These are phyloP conservation scores for Mus minutoides DNA, from an alignment of 2,797 vertebrate genomes.

Conservation along the genomic window DNA sequence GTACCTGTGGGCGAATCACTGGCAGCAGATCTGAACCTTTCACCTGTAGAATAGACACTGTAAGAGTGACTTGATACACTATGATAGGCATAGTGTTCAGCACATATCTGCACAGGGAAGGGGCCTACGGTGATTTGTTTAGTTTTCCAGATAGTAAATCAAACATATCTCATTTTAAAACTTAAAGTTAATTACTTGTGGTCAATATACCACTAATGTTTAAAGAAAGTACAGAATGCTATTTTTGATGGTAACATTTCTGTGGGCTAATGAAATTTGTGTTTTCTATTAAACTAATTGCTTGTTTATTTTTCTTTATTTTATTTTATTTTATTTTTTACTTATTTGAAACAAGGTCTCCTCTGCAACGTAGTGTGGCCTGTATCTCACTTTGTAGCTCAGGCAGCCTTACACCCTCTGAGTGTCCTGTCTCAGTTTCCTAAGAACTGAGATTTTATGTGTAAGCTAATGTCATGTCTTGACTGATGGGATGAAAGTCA, in stretches of 20 bases:
- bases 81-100: background rate
- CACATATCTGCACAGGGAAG: background rate
- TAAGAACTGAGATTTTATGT: background rate
- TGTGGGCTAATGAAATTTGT: background rate
- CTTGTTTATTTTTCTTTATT: background rate
- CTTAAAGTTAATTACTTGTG: background rate
- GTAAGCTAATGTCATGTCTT: background rate
- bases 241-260: background rate
- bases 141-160: background rate
- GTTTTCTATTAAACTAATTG: background rate
- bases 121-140: background rate
- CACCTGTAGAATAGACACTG: background rate
- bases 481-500: background rate
- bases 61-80: background rate
- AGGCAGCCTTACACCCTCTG: background rate
- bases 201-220: background rate
- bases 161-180: background rate
- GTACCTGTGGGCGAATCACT: background rate
- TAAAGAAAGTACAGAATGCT: conserved; percentile 19
- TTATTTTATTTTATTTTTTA: too few species aligned
- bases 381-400: too few species aligned
- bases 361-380: background rate
- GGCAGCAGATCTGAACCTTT: background rate
- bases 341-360: background rate
- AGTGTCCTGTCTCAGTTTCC: background rate